Evolutionary conservation across 1,140 invertebrate species (phyloP), one percentile per base, ranked within the genome.

Genomic region (Musca domestica): DNA sequence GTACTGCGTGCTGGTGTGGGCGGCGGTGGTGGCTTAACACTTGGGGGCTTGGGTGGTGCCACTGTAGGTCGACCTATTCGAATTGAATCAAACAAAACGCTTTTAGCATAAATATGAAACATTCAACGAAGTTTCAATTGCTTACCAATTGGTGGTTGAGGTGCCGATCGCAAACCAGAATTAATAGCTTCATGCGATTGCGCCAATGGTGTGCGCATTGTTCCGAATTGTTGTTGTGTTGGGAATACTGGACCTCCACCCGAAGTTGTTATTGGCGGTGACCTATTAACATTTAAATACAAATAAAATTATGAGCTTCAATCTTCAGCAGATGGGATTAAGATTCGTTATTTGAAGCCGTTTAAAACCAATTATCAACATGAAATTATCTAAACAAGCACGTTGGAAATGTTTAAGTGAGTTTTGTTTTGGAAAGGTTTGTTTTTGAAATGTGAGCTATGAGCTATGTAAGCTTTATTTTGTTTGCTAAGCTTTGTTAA

Each of bases 1-100:
- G 77, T 73, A 66, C 80, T 81, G 63, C 80, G 77, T 14, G 76
- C 74, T 22, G 80, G 80, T 70, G 80, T 80, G 2, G 80, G 80
- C 5, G 80, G 80, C 48, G 80, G 80, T 25, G 80, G 80, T 15
- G 79, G 77, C 65, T 81, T 81, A 1, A 80, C 76, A 66, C 74
- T 75, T 25, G 80, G 80, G 6, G 80, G 80, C 68, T 77, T 78
- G 70, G 72, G 72, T 63, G 72, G 72, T 19, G 72, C 72, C 7
- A 73, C 72, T 30, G 72, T 73, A 10, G 72, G 72, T 6, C 72
- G 71, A 56, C 70, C 72, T 73, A 20, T 6, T 30, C 12, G 22
- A 56, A 54, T 15, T 51, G 25, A 15, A 30, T 10, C 4, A 48
- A 20, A 63, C 22, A n/a, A n/a, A 67, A 49, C 67, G 7, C 19